Evolutionary conservation across 2,113 vertebrate genomes (phyloP).

Genomic region (Ciconia boyciana): DNA sequence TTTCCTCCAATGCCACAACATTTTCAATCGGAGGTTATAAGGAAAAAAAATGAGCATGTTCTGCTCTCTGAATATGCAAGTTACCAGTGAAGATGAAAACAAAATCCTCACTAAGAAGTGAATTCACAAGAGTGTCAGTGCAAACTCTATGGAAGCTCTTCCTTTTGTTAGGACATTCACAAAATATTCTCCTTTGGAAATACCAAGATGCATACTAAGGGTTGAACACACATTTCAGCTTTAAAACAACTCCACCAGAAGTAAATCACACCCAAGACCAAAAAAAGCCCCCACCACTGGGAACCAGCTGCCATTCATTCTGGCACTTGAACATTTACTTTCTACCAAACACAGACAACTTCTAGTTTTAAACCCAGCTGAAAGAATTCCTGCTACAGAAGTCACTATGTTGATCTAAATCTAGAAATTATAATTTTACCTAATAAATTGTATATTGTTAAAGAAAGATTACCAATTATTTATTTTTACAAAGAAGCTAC

Average conservation of each 20-base stretch:
- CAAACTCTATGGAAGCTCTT: background rate
- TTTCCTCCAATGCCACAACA: background rate
- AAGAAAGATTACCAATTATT: background rate
- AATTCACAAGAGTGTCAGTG: background rate
- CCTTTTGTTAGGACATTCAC: background rate
- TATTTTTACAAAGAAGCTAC: background rate
- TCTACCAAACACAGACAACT: background rate
- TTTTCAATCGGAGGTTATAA: background rate
- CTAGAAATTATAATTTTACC: background rate
- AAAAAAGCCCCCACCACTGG: background rate
- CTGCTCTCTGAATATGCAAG: background rate
- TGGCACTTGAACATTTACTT: background rate
- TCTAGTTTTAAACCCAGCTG: background rate
- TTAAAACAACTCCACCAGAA: background rate
- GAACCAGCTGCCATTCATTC: background rate
- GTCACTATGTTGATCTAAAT: background rate
- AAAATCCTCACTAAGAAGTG: background rate
- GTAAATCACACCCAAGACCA: background rate
- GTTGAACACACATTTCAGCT: background rate
- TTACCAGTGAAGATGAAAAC: background rate
- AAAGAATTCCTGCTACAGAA: background rate
- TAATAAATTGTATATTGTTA: background rate
- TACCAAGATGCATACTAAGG: background rate
- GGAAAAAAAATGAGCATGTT: fast-evolving
- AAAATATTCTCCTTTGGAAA: background rate